Evolutionary conservation across 2,888 invertebrate species (phyloP).

Genomic region (Bhutanitis thaidina): DNA sequence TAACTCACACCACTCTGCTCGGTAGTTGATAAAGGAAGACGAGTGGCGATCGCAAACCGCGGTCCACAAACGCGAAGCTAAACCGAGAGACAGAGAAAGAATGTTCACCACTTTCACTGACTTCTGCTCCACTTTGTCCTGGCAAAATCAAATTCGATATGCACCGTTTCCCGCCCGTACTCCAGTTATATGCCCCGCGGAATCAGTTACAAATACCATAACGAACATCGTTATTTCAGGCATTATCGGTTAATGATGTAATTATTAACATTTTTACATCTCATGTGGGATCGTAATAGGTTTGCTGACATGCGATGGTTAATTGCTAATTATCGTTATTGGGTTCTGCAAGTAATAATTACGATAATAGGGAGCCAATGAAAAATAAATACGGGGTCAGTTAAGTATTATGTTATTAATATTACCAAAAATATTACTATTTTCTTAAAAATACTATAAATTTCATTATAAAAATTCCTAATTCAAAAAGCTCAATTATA

Average conservation of each 20-base stretch:
- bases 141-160: constrained; percentile 40
- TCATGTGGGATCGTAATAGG: constrained; percentile 64
- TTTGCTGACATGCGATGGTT: constrained; percentile 34
- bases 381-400: no score
- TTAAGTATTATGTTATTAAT: no score
- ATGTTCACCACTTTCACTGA: constrained; percentile 66
- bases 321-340: constrained; percentile 6
- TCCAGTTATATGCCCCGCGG: constrained; percentile 50
- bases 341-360: constrained; percentile 12
- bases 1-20: constrained; percentile 31
- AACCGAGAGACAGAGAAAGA: constrained; percentile 47
- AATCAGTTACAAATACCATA: constrained; percentile 58
- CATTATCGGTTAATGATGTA: constrained; percentile 58
- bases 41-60: constrained; percentile 36
- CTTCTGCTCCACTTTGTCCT: constrained; percentile 60
- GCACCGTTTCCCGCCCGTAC: constrained; percentile 47
- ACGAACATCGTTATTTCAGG: constrained; percentile 49
- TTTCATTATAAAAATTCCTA: no score
- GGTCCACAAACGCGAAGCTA: constrained; percentile 26
- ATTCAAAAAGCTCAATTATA: no score
- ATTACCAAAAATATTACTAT: no score
- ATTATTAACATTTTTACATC: constrained; percentile 54
- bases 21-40: constrained; percentile 37
- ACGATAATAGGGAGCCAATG: no score
- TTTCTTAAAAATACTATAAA: no score